Percentiles rank a stretch among this genome's conserved stretches.
Evolutionary conservation across 2,113 vertebrate species (phyloP).

Genomic region (Rhizomys pruinosus): DNA sequence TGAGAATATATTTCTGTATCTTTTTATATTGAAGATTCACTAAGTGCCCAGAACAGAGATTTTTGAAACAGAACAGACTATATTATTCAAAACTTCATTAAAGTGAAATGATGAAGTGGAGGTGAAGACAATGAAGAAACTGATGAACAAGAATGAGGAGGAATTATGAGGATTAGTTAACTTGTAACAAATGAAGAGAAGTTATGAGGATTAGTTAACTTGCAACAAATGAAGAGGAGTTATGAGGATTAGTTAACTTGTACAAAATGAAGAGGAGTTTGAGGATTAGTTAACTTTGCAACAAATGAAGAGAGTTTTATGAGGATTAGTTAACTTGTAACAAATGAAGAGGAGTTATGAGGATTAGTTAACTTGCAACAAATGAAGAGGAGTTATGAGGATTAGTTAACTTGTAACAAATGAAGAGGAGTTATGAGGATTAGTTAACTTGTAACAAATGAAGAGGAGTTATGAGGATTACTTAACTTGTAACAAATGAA

Average conservation of each 20-base stretch:
- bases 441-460: not conserved
- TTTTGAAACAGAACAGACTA: not conserved
- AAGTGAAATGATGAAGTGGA: not conserved
- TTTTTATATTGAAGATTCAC: conserved; percentile 55
- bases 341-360: not conserved
- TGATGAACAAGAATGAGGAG: not conserved
- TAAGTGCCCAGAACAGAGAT: not conserved
- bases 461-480: not conserved
- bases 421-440: not conserved
- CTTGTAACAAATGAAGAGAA: not conserved
- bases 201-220: not conserved
- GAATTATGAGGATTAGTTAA: too few relatives aligned
- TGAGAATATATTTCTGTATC: not conserved
- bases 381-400: not conserved
- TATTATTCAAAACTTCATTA: not conserved
- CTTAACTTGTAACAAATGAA: not conserved
- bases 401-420: not conserved
- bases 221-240: not conserved
- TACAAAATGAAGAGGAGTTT: not conserved
- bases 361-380: not conserved
- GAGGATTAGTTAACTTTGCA: not conserved
- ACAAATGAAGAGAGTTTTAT: not conserved
- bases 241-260: not conserved
- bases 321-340: not conserved
- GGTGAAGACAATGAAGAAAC: not conserved